These are phyloP conservation scores for Delphinapterus leucas DNA, from an alignment of 2,113 vertebrate species.

Conservation along the genomic window DNA sequence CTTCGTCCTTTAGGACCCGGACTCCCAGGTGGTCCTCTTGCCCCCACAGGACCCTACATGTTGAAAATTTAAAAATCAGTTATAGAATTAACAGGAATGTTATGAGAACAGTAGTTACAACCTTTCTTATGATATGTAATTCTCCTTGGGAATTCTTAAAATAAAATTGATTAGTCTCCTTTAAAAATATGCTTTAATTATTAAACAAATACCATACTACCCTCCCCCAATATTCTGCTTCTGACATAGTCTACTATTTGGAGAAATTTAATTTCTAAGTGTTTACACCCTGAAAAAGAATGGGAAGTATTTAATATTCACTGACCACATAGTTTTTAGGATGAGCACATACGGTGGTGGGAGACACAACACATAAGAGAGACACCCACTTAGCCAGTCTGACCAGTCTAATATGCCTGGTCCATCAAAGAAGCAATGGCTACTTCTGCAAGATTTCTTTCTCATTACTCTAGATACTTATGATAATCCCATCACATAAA, in stretches of 20 bases:
- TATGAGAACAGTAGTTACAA: background rate
- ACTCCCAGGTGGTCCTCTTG: conserved; percentile 87
- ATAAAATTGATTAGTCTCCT: background rate
- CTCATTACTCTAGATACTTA: background rate
- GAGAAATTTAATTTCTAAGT: background rate
- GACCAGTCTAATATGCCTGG: background rate
- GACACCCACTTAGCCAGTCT: background rate
- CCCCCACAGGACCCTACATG: conserved; percentile 88
- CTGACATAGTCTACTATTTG: background rate
- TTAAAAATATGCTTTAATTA: conserved; percentile 13
- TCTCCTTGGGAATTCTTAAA: background rate
- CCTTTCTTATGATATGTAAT: background rate
- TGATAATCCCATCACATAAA: background rate
- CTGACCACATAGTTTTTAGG: background rate
- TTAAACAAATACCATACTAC: background rate
- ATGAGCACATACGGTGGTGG: background rate
- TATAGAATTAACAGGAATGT: background rate
- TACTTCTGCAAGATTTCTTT: background rate
- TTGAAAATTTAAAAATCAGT: conserved; percentile 48
- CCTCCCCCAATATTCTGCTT: background rate
- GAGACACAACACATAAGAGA: background rate
- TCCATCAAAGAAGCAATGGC: background rate
- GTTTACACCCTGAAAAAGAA: background rate
- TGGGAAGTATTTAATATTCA: background rate
- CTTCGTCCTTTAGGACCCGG: conserved; percentile 91